Conservation (phyloP, 2,797 vertebrate species). For the Anguilla pacifica region DNA sequence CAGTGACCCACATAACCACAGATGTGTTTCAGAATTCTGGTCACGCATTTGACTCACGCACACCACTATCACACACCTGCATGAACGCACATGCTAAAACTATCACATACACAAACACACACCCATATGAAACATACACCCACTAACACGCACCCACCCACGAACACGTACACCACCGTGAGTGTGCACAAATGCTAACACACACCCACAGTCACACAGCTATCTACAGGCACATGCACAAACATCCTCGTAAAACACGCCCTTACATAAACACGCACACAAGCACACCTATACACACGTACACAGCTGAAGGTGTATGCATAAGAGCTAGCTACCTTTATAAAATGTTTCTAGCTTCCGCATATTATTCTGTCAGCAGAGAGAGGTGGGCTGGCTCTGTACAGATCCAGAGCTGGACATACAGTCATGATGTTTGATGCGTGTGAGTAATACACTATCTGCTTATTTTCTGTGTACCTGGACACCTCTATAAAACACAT, state of each 20-base stretch:
- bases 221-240: background rate
- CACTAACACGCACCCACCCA: conserved; percentile 42
- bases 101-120: conserved; percentile 5
- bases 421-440: too few species aligned
- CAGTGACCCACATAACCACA: background rate
- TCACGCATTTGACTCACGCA: background rate
- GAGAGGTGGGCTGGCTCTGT: too few species aligned
- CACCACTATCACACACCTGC: conserved; percentile 1
- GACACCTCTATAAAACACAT: too few species aligned
- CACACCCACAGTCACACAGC: background rate
- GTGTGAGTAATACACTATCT: too few species aligned
- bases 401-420: too few species aligned
- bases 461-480: too few species aligned
- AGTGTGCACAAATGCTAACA: background rate
- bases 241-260: background rate
- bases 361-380: too few species aligned
- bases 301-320: background rate
- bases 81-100: conserved; percentile 28
- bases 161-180: background rate
- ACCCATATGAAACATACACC: background rate
- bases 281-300: background rate
- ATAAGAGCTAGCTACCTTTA: too few species aligned
- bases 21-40: conserved; percentile 16
- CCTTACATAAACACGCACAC: background rate
- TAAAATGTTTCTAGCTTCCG: too few species aligned